phyloP scores from a whole-genome alignment of 2,797 vertebrate species.

The Apogon talboti region DNA sequence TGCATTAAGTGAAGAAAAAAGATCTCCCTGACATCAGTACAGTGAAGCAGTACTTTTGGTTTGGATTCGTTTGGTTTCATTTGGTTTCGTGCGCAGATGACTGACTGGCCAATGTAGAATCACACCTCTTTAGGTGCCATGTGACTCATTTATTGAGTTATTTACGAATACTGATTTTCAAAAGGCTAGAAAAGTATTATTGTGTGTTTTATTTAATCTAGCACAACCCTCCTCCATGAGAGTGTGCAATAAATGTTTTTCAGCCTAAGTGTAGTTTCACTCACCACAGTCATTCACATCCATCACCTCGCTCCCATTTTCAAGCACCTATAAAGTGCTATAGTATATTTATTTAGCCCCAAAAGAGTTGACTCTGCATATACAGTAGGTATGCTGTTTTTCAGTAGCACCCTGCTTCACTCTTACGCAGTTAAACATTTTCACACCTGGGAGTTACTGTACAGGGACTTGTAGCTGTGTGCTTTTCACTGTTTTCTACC shows the following conservation, averaged over 20 bases:
- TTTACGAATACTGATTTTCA: conserved; percentile 10
- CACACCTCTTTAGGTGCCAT: too few relatives aligned
- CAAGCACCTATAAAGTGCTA: conserved; percentile 27
- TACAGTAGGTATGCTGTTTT: conserved; percentile 32
- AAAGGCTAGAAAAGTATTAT: background rate
- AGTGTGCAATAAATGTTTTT: conserved; percentile 25
- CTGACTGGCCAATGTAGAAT: too few relatives aligned
- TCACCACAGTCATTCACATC: conserved; percentile 21
- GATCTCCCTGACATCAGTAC: background rate
- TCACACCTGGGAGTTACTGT: conserved; percentile 29
- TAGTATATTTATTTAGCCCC: conserved; percentile 34
- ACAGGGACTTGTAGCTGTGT: conserved; percentile 12
- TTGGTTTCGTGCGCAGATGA: background rate
- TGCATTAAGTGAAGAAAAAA: background rate
- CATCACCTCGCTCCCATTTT: conserved; percentile 26
- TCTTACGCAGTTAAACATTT: conserved; percentile 33
- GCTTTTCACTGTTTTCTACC: background rate
- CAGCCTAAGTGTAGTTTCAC: conserved; percentile 22
- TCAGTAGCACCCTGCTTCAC: conserved; percentile 30
- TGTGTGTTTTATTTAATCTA: background rate
- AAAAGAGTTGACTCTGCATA: background rate
- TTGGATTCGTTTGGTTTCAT: too few relatives aligned
- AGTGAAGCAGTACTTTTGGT: background rate
- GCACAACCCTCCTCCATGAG: background rate
- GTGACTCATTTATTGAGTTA: background rate